A percentile compares a stretch with the other conserved stretches of the same genome.
These are phyloP conservation scores for Drosophila nasuta DNA, from an alignment of 1,140 invertebrate species.

Conservation along the genomic window DNA sequence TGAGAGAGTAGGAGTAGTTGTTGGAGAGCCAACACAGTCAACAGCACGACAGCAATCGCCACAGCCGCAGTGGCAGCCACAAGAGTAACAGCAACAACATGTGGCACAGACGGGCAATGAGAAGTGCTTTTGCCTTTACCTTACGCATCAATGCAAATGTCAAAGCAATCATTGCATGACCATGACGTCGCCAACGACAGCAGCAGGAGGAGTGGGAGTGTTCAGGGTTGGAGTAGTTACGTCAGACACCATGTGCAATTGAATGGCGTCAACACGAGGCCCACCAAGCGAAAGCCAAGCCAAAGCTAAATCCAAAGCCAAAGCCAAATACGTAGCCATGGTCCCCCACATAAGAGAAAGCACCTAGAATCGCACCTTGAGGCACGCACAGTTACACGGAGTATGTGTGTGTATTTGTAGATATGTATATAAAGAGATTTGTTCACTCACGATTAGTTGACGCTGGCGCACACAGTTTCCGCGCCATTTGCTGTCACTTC, in stretches of 20 bases:
- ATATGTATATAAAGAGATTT: conserved; percentile 62
- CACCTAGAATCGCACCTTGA: conserved; percentile 27
- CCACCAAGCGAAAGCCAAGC: conserved; percentile 7
- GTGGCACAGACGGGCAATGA: neutral
- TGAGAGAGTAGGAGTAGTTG: conserved; percentile 6
- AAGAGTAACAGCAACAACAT: conserved; percentile 9
- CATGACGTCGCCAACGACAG: conserved; percentile 24
- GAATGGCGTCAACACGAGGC: conserved; percentile 58
- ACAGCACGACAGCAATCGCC: conserved; percentile 12
- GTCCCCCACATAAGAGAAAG: conserved; percentile 12
- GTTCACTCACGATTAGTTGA: conserved; percentile 82
- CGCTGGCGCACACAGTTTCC: conserved; percentile 77
- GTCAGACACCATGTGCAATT: conserved; percentile 49
- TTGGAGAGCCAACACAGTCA: conserved; percentile 9
- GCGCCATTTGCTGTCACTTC: conserved; percentile 82
- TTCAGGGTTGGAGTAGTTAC: neutral
- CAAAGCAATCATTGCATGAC: conserved; percentile 66
- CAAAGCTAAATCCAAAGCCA: conserved; percentile 16
- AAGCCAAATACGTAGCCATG: conserved; percentile 23
- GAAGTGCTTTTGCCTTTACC: conserved; percentile 13
- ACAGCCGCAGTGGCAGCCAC: conserved; percentile 5
- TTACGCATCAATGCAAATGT: conserved; percentile 59
- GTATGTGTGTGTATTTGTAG: conserved; percentile 76
- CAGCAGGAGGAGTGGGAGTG: neutral
- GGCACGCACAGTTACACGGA: conserved; percentile 1